A percentile compares a stretch with the other conserved stretches of the same genome.
phyloP scores from a whole-genome alignment of 2,113 vertebrate genomes.

The Microtus ochrogaster region DNA sequence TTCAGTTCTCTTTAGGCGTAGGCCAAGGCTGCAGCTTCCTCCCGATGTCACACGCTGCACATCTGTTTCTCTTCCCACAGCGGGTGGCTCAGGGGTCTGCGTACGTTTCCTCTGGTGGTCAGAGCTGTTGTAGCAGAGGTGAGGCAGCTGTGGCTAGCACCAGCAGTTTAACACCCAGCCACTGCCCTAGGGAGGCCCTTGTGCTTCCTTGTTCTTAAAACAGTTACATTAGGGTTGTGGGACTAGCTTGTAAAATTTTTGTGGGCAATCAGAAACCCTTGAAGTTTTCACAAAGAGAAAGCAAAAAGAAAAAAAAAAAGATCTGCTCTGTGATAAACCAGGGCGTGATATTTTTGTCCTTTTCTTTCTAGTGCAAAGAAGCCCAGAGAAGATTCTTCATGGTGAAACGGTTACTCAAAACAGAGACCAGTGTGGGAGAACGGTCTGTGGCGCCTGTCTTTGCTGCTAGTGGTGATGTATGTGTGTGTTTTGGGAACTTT shows the following conservation, averaged over 20 bases:
- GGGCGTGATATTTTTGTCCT: not conserved
- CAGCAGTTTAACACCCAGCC: not conserved
- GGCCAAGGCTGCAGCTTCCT: not conserved
- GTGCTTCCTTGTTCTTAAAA: constrained; percentile 63
- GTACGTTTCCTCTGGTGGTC: constrained; percentile 58
- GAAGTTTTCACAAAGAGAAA: constrained; percentile 3
- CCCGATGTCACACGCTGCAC: rapidly evolving
- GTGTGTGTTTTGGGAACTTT: constrained; percentile 44
- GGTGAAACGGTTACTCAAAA: not conserved
- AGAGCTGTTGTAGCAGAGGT: not conserved
- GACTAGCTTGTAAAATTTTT: constrained; percentile 38
- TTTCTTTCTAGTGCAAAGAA: not conserved
- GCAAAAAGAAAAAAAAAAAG: not conserved
- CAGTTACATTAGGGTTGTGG: not conserved
- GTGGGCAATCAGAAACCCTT: not conserved
- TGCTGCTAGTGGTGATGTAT: not conserved
- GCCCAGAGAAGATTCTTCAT: not conserved
- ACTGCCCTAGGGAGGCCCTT: not conserved
- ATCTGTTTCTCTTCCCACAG: not conserved
- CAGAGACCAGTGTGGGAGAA: not conserved
- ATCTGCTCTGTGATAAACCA: not conserved
- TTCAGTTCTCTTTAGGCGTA: not conserved
- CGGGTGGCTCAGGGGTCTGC: not conserved
- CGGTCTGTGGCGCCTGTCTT: not conserved
- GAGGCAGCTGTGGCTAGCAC: not conserved